Percentiles rank a stretch among this genome's conserved stretches.
phyloP scores from a whole-genome alignment of 2,797 vertebrate species.

The Discoglossus pictus region DNA sequence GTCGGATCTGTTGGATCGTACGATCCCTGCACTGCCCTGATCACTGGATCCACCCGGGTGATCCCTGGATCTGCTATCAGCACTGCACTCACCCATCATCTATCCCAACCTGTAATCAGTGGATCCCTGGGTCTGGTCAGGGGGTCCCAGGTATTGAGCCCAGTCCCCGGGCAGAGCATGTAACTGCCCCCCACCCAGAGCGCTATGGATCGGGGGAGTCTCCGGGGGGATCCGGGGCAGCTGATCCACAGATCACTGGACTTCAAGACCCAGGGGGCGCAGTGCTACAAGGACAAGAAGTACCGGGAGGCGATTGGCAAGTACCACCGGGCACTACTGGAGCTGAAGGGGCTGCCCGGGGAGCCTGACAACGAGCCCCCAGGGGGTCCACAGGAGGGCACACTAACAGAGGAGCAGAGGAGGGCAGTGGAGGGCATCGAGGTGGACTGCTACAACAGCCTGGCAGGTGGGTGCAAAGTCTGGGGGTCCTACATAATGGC shows the following conservation, averaged over 20 bases:
- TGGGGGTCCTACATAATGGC: not conserved
- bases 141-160: too few relatives aligned
- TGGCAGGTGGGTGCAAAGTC: constrained; percentile 80
- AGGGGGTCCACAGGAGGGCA: constrained; percentile 66
- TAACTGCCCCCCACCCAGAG: not conserved
- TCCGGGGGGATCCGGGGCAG: constrained; percentile 72
- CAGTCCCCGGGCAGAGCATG: constrained; percentile 27
- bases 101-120: too few relatives aligned
- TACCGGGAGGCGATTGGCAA: constrained; percentile 98
- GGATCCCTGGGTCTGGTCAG: too few relatives aligned
- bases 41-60: not conserved
- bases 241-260: constrained; percentile 87
- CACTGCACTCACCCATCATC: too few relatives aligned
- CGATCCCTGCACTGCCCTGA: constrained; percentile 14
- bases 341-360: constrained; percentile 90
- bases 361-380: constrained; percentile 74
- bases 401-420: constrained; percentile 89
- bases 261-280: constrained; percentile 93
- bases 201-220: constrained; percentile 58
- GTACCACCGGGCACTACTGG: constrained; percentile 94
- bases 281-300: constrained; percentile 99
- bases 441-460: constrained; percentile 97
- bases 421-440: constrained; percentile 90
- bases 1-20: constrained; percentile 34
- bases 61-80: constrained; percentile 30